These are phyloP conservation scores for Delichon dasypus DNA, from an alignment of 2,797 vertebrate genomes.

Conservation along the genomic window DNA sequence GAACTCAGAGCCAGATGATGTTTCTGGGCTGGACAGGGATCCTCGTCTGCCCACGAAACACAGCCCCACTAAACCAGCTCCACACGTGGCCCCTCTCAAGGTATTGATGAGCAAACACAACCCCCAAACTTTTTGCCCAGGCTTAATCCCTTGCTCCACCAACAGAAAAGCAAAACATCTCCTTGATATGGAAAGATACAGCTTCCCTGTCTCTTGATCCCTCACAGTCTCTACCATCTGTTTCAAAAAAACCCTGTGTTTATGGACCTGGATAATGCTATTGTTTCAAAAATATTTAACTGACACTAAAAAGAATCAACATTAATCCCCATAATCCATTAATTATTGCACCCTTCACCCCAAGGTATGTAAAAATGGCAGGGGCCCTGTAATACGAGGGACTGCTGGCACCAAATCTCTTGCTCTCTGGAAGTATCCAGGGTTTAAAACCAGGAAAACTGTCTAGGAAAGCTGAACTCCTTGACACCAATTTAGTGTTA, in stretches of 20 bases:
- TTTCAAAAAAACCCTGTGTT: not conserved
- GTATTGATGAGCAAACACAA: not conserved
- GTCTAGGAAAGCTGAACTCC: not conserved
- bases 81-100: not conserved
- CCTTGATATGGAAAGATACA: not conserved
- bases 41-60: rapidly evolving
- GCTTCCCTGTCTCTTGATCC: not conserved
- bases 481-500: not conserved
- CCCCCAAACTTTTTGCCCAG: not conserved
- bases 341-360: not conserved
- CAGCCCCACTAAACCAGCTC: not conserved
- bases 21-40: not conserved
- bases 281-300: not conserved
- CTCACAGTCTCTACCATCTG: not conserved
- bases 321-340: not conserved
- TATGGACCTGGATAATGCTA: not conserved
- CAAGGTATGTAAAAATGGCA: not conserved
- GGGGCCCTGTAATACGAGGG: not conserved
- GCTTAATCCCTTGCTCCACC: not conserved
- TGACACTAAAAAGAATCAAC: not conserved
- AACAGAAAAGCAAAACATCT: not conserved
- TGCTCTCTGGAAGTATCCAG: not conserved
- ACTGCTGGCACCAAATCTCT: not conserved
- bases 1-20: rapidly evolving
- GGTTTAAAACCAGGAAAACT: not conserved